A percentile compares a stretch with the other conserved stretches of the same genome.
These are phyloP conservation scores for Andrena trimmerana DNA, from an alignment of 2,888 invertebrate genomes.

Conservation along the genomic window DNA sequence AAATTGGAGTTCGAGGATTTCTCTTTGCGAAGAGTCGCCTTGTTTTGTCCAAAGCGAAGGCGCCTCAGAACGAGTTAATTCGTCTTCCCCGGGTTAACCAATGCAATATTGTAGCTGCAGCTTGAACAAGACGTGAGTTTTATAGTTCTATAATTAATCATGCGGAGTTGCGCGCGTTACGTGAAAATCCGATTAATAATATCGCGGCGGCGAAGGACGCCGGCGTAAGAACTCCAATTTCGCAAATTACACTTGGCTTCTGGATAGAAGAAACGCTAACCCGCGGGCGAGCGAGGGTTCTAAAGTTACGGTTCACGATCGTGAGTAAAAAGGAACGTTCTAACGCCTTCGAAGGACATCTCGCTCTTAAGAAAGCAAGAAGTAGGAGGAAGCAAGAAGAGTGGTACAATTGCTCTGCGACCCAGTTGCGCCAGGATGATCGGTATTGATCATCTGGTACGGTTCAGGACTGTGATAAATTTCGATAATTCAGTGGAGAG, in stretches of 20 bases:
- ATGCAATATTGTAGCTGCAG: too few relatives aligned
- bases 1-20: too few relatives aligned
- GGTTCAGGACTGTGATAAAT: not conserved
- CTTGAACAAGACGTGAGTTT: not conserved
- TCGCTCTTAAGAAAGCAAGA: not conserved
- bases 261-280: slow-evolving; percentile 3
- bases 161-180: not conserved
- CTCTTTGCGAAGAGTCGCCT: too few relatives aligned
- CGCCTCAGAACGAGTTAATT: not conserved
- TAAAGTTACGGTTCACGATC: slow-evolving; percentile 12
- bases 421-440: not conserved
- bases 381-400: not conserved
- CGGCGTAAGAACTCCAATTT: slow-evolving; percentile 25
- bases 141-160: not conserved
- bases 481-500: not conserved
- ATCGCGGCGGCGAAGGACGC: not conserved
- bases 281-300: not conserved
- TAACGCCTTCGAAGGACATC: not conserved
- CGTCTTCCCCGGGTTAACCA: not conserved
- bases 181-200: slow-evolving; percentile 38
- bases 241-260: slow-evolving; percentile 26
- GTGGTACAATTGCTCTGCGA: not conserved
- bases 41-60: too few relatives aligned
- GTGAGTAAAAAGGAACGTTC: slow-evolving; percentile 2
- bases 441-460: not conserved